Evolutionary conservation across 1,140 invertebrate genomes (phyloP), one percentile per base, ranked within the genome.

Genomic region (Drosophila lini): DNA sequence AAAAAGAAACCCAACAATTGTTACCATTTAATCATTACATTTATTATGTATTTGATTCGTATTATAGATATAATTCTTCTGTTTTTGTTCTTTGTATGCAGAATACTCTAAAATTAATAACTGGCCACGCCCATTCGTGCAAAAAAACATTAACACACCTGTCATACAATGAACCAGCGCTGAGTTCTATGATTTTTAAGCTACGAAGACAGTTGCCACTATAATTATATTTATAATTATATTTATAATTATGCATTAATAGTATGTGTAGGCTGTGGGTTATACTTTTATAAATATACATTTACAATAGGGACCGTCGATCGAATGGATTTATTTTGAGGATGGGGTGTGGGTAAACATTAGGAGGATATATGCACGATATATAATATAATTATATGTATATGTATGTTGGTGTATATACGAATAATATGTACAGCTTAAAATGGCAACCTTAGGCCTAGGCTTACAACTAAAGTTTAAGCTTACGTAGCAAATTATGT

Each of bases 351-450:
- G 38, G 40, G 31, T 42, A 38, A 59, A 67, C 45, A 76, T 58
- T 58, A 9, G 34, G 22, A 22, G 22, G 36, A 69, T 70, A 31
- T 34, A 55, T 71, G 28, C 34, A 38, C 15, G 9, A 28, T 34
- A 60, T 47, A 70, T 55, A 31, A n/a, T 45, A 22, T 62, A 53
- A 45, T 22, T 25, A 28, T 58, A 28, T 32, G 22, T 81, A 47
- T 25, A 4, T 41, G 25, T 28, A 28, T 28, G 25, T 28, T 5
- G 36, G 15, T 28, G 25, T 56, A 42, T 40, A 13, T 47, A 2
- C 67, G 38, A 56, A 40, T 74, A 81, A 40, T 80, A 81, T 85
- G 19, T 85, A 85, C 82, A 85, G 65, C 70, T 82, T 78, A 85
- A 79, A 70, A 67, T 44, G 32, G 58, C 74, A 73, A 77, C 22